Conservation (phyloP, 2,888 invertebrate species). For the Sthenelais limicola region DNA sequence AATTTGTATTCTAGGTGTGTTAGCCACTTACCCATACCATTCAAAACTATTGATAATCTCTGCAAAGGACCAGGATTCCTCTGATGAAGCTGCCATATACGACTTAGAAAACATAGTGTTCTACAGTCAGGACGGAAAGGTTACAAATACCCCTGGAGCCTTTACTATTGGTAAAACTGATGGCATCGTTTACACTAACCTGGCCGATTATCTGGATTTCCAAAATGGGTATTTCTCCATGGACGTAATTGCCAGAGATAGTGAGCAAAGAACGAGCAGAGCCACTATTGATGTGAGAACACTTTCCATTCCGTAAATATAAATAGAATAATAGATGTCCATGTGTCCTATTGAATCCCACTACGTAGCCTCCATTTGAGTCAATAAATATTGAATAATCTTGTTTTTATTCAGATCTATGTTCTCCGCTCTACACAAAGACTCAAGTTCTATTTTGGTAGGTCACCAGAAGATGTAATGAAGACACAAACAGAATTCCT, state of each 20-base stretch:
- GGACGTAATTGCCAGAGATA: conserved; percentile 19
- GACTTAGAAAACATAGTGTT: background rate
- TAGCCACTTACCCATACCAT: background rate
- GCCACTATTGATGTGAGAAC: conserved; percentile 12
- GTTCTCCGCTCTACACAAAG: conserved; percentile 3
- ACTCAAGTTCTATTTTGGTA: conserved; percentile 2
- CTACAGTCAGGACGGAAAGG: background rate
- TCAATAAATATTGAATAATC: no score
- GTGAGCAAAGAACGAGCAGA: background rate
- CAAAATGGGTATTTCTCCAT: conserved; percentile 39
- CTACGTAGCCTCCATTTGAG: no score
- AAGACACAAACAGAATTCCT: conserved; percentile 11
- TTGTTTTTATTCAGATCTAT: conserved; percentile 27
- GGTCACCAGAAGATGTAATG: conserved; percentile 4
- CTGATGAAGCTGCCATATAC: background rate
- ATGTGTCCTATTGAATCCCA: no score
- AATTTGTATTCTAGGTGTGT: conserved; percentile 14
- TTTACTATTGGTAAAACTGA: conserved; percentile 22
- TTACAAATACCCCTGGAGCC: background rate
- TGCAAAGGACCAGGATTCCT: background rate
- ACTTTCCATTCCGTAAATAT: no score
- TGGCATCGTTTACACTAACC: conserved; percentile 33
- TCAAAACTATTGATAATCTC: background rate
- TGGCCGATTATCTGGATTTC: conserved; percentile 33
- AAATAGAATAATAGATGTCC: no score